Evolutionary conservation across 2,113 vertebrate species (phyloP), one percentile per base, ranked within the genome.

Genomic region (Paramisgurnus dabryanus): DNA sequence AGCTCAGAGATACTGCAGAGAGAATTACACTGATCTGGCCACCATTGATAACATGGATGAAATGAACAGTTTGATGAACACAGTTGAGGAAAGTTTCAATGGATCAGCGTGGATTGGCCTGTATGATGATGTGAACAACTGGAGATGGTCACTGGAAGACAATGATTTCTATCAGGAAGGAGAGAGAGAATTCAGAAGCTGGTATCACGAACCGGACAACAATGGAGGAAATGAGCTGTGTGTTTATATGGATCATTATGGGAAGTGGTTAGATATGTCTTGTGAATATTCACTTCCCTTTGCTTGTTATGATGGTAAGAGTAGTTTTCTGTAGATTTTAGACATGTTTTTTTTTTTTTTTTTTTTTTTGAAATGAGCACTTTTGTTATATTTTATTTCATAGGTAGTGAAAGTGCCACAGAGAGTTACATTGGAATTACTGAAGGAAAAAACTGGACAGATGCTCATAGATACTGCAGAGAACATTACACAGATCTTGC

Each of bases 41-140:
- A 34, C 27, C 27, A 34, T 34, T 34, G 27, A 34, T 34, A 34
- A 34, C 27, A 34, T 34, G 27, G 27, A 34, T 34, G 27, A 34
- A 34, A 34, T 34, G 27, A 34, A 34, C 27, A 34, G 27, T 34
- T 3, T 34, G 27, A 41, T 72, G 13, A 60, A 78, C 50, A 50
- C 68, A 58, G 75, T 78, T 10, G 72, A 78, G 47, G 61, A 41
- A 3, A 78, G 40, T 43, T 72, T 40, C 40, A 6, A 7, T 9
- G 80, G 67, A 39, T 58, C 64, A 65, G 80, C 67, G 34, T 82
- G 80, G 80, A 82, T 82, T 64, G 74, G 80, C 50, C 11, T 47
- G 18, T 43, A 71, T 69, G 65, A 71, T 69, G 65, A 50, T 69
- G 7, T 63, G 11, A 49, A 68, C 11, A 40, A 3, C 27, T 34